Evolutionary conservation across 2,113 vertebrate species (phyloP).

Genomic region (Odontophorus gujanensis): DNA sequence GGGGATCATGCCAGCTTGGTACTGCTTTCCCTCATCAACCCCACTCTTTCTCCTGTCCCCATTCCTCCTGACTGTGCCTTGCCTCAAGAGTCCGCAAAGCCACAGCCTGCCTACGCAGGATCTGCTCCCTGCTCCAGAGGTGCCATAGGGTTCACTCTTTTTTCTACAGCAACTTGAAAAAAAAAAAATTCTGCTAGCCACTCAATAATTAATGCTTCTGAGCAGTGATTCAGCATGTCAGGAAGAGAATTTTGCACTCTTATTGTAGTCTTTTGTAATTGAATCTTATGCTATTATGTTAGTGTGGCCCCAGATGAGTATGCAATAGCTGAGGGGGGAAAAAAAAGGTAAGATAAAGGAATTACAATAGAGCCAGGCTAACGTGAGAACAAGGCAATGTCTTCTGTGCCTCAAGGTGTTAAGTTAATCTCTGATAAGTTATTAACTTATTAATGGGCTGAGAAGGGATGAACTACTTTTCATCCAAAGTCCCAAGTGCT

Average conservation of each 20-base stretch:
- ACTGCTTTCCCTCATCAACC: background rate
- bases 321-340: constrained; percentile 65
- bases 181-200: constrained; percentile 44
- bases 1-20: background rate
- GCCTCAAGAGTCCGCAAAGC: background rate
- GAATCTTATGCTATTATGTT: constrained; percentile 77
- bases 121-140: background rate
- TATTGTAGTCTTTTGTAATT: constrained; percentile 80
- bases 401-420: constrained; percentile 78
- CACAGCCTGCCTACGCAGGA: background rate
- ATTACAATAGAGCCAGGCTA: constrained; percentile 77
- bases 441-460: constrained; percentile 80
- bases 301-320: constrained; percentile 76
- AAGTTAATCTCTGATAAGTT: constrained; percentile 80
- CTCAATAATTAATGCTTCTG: constrained; percentile 77
- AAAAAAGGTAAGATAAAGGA: constrained; percentile 76
- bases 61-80: background rate
- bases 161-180: constrained; percentile 43
- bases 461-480: constrained; percentile 78
- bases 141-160: background rate
- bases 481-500: constrained; percentile 71
- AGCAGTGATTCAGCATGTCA: constrained; percentile 74
- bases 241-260: constrained; percentile 71
- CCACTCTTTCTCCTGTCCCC: background rate
- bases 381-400: constrained; percentile 75